Evolutionary conservation across 2,888 invertebrate genomes (phyloP), one percentile per base, ranked within the genome.

Genomic region (Pachliopta kotzebuea): DNA sequence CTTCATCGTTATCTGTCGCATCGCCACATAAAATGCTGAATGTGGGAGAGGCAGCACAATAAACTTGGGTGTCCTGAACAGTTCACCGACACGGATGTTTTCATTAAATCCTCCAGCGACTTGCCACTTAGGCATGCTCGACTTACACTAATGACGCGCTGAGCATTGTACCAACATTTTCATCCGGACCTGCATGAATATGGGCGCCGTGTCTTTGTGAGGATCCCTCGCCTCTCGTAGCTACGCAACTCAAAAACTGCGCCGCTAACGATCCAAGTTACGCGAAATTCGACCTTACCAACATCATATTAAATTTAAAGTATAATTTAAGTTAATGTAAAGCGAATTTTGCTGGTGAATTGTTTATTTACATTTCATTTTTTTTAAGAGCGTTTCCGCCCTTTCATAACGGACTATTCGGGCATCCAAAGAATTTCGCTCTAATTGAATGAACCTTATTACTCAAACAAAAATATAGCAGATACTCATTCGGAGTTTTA

Each of bases 141-240:
- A 66, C 67, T 63, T 63, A 42, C 69, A 74, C 77, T 83, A 85
- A 83, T 82, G 84, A 84, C 78, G 82, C 77, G 74, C 69, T 75
- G 70, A 73, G 77, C 70, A 84, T 84, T 84, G 84, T 84, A 79
- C 79, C 76, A 84, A 84, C 79, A 84, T 85, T 81, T 80, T 79
- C 79, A 76, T 73, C 77, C 76, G 73, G 76, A 72, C 77, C 68
- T 74, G 76, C 77, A 78, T 84, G 83, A 84, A 83, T 83, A 83
- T 83, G 81, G 76, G 73, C 68, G 65, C 64, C 72, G 42, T 21
- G 74, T 75, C 77, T 80, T 80, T 80, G 80, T 80, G 64, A 67
- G 69, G 66, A 72, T 74, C 74, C 45, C 74, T 55, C 67, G 67
- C 75, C 77, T 69, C 72, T 74, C 74, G 63, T 66, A 71, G 70